Evolutionary conservation across 2,888 invertebrate species (phyloP), one percentile per base, ranked within the genome.

Genomic region (Yponomeuta evonymella): DNA sequence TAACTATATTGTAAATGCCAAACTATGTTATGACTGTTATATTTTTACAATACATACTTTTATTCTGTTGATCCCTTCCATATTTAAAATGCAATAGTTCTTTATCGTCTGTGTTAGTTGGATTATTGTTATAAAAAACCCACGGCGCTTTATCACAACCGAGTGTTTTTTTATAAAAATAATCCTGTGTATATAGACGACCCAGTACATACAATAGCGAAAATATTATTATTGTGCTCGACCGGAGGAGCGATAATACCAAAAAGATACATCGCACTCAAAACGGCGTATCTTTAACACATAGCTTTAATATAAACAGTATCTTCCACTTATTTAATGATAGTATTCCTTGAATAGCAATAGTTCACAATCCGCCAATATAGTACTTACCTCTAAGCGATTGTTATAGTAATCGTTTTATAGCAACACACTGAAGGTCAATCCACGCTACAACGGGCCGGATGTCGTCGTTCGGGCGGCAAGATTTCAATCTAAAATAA

Each of bases 221-320:
- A 83, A 86, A 84, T 81, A 68, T 58, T 58, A 72, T 65, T 70
- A 86, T 81, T 76, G 83, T 84, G 84, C 89, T 89, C 90, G 90
- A 83, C 81, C 83, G 84, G 84, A 79, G 81, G 76, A 74, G 79
- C 76, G 77, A 76, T 75, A 43, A 5, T 8, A 15, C 51, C 51
- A 5, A 15, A 15, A 58, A 15, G 51, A 58, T 58, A 15, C 51
- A 15, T 58, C 51, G 51, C 43, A 58, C 15, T 5, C 51, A 15
- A 43, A 12, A 89, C 89, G 90, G 85, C 88, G 77, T 87, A 84
- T 83, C 86, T 88, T 83, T 86, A 83, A 83, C 80, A 83, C 23
- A 88, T 90, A 91, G 91, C 90, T 92, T 91, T 92, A 92, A 91
- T 88, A 84, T 87, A 87, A 88, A 78, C 90, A 89, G 87, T 90